Percentiles rank a stretch among this genome's conserved stretches.
Conservation (phyloP, 1,140 invertebrate species). For the Drosophila littoralis region DNA sequence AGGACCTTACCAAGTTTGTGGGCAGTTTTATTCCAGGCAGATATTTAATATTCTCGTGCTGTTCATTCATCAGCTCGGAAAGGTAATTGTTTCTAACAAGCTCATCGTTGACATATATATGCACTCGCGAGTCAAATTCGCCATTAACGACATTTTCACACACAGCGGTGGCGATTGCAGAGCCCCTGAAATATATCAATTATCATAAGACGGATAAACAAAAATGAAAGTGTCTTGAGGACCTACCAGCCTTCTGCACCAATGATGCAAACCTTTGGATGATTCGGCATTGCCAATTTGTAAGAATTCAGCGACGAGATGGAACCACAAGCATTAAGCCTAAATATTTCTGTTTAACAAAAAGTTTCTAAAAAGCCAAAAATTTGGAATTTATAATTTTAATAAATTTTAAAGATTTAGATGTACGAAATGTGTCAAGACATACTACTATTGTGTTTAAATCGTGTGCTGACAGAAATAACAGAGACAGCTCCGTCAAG, state of each 20-base stretch:
- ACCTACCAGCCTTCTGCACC: slow-evolving; percentile 69
- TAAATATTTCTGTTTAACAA: not conserved
- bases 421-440: slow-evolving; percentile 1
- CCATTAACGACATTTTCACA: slow-evolving; percentile 47
- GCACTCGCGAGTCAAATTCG: slow-evolving; percentile 47
- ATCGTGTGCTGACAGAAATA: slow-evolving; percentile 7
- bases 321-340: slow-evolving; percentile 5
- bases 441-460: not conserved
- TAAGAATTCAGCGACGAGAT: slow-evolving; percentile 35
- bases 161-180: slow-evolving; percentile 63
- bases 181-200: slow-evolving; percentile 49
- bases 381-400: slow-evolving; percentile 23
- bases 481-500: slow-evolving; percentile 47
- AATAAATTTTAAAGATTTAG: slow-evolving; percentile 15
- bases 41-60: slow-evolving; percentile 69
- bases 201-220: not conserved
- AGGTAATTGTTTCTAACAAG: slow-evolving; percentile 40
- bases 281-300: slow-evolving; percentile 34
- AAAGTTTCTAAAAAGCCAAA: slow-evolving; percentile 1
- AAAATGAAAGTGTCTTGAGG: not conserved
- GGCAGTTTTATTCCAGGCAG: slow-evolving; percentile 62
- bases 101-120: slow-evolving; percentile 69
- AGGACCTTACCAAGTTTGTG: slow-evolving; percentile 52
- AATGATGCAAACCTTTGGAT: slow-evolving; percentile 67
- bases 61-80: slow-evolving; percentile 61